phyloP scores from a whole-genome alignment of 2,797 vertebrate genomes.

The Channallabes apus region DNA sequence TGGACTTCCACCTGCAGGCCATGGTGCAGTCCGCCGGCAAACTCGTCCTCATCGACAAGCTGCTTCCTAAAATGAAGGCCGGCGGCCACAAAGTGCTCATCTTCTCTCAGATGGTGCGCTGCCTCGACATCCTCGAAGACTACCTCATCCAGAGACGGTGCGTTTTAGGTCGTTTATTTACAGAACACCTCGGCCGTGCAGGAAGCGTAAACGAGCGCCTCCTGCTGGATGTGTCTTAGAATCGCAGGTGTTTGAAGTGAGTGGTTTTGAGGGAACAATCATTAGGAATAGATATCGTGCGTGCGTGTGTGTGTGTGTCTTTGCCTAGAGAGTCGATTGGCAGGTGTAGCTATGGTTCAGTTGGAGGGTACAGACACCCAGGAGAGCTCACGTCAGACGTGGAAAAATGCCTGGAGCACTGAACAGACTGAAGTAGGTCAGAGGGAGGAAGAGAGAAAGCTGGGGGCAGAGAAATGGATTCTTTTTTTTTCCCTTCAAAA shows the following conservation, averaged over 20 bases:
- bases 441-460: slow-evolving; percentile 24
- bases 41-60: slow-evolving; percentile 96
- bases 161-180: neutral
- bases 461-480: slow-evolving; percentile 15
- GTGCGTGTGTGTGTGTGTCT: neutral
- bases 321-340: slow-evolving; percentile 20
- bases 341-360: slow-evolving; percentile 69
- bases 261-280: neutral
- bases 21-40: slow-evolving; percentile 99
- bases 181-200: neutral
- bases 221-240: slow-evolving; percentile 17
- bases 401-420: slow-evolving; percentile 52
- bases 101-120: slow-evolving; percentile 99
- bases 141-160: slow-evolving; percentile 99
- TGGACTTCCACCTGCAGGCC: slow-evolving; percentile 96
- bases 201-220: neutral
- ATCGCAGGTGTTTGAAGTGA: neutral
- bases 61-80: slow-evolving; percentile 98
- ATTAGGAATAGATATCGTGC: neutral
- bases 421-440: slow-evolving; percentile 66
- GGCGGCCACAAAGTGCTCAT: slow-evolving; percentile 98
- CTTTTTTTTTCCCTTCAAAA: no score
- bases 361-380: slow-evolving; percentile 66
- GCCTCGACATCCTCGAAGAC: slow-evolving; percentile 98
- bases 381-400: slow-evolving; percentile 62